phyloP scores from a whole-genome alignment of 2,888 invertebrate species.

The Pollenia griseotomentosa region DNA sequence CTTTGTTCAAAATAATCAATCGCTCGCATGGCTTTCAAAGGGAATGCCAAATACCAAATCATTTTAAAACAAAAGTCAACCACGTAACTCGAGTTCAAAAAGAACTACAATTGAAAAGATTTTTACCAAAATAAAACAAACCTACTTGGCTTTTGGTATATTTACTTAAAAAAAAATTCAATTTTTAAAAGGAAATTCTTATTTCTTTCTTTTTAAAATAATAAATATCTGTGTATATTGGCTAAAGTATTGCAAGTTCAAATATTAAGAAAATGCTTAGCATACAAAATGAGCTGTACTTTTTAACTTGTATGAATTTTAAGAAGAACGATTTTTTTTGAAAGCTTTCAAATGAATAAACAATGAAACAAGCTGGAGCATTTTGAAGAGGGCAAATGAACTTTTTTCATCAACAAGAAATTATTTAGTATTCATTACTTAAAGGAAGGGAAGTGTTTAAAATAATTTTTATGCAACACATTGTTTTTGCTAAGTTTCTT shows the following conservation, averaged over 20 bases:
- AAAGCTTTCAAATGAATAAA: neutral
- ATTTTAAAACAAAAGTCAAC: no score
- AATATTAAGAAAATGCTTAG: conserved; percentile 36
- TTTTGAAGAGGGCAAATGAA: neutral
- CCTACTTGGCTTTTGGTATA: no score
- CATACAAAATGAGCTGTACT: conserved; percentile 29
- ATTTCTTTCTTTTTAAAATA: neutral
- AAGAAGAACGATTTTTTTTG: neutral
- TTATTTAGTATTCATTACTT: conserved; percentile 6
- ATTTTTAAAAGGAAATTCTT: no score
- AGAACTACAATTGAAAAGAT: no score
- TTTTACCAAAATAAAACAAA: no score
- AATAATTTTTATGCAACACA: neutral
- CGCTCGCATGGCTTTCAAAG: no score
- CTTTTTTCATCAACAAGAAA: neutral
- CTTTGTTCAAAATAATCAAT: no score
- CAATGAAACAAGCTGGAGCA: neutral
- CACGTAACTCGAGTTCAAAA: no score
- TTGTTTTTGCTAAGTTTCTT: neutral
- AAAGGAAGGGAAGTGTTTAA: neutral
- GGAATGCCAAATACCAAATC: no score
- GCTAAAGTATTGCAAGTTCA: conserved; percentile 22
- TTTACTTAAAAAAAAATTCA: no score
- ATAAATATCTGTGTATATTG: neutral
- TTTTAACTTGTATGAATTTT: neutral